Conservation (phyloP, 2,797 vertebrate genomes). For the Helostoma temminkii region DNA sequence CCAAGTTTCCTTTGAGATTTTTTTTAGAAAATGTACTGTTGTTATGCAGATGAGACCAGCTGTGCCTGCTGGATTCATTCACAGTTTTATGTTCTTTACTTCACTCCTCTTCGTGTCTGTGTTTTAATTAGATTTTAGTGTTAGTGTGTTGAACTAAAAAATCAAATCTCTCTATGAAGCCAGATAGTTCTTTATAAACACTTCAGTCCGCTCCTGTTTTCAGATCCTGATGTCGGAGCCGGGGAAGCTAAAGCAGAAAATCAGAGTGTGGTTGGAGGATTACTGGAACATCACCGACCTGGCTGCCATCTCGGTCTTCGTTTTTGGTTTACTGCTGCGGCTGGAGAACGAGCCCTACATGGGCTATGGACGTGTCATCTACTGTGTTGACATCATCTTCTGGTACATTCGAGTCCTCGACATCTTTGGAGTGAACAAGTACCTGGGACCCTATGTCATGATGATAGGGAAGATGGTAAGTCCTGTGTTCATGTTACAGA, state of each 20-base stretch:
- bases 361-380: conserved; percentile 98
- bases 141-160: too few species aligned
- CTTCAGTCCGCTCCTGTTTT: too few species aligned
- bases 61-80: too few species aligned
- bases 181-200: too few species aligned
- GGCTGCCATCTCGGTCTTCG: conserved; percentile 92
- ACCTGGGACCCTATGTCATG: conserved; percentile 99
- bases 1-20: too few species aligned
- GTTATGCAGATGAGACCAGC: too few species aligned
- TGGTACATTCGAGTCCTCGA: conserved; percentile 99
- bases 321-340: conserved; percentile 92
- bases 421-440: conserved; percentile 99
- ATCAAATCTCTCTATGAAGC: too few species aligned
- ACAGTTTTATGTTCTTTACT: too few species aligned
- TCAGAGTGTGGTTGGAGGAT: conserved; percentile 98
- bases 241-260: conserved; percentile 97
- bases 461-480: conserved; percentile 99
- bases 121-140: too few species aligned
- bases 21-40: too few species aligned
- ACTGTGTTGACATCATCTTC: conserved; percentile 99
- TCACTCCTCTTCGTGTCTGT: too few species aligned
- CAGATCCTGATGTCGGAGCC: conserved; percentile 99
- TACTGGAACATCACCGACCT: conserved; percentile 99
- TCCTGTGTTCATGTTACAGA: conserved; percentile 40
- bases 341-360: conserved; percentile 95